A percentile compares a stretch with the other conserved stretches of the same genome.
Evolutionary conservation across 2,797 vertebrate species (phyloP).

Genomic region (Streptopelia turtur): DNA sequence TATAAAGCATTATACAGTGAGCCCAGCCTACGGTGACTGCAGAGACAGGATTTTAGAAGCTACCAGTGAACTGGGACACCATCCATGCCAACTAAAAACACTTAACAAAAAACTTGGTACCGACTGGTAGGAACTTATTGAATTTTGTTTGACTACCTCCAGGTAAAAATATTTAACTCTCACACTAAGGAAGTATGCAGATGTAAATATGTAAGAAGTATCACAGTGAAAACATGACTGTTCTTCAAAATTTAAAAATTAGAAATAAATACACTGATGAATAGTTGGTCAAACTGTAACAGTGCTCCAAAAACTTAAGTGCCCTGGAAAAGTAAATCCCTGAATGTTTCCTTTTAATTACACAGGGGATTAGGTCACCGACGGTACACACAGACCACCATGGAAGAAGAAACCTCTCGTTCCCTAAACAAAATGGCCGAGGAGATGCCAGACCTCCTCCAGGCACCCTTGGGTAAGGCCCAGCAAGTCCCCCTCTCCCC

Average conservation of each 20-base stretch:
- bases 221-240: accelerated
- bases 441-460: not conserved
- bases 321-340: not conserved
- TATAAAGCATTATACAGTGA: not conserved
- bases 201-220: accelerated
- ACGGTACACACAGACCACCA: accelerated
- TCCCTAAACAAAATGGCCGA: not conserved
- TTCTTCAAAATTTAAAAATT: no score
- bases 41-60: not conserved
- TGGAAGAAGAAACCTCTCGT: accelerated
- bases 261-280: accelerated
- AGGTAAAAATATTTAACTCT: not conserved
- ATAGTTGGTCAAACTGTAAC: accelerated
- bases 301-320: accelerated
- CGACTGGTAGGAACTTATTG: accelerated
- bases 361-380: accelerated
- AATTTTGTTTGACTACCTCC: no score
- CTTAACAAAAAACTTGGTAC: not conserved
- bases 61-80: not conserved
- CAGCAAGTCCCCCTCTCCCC: accelerated
- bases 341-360: accelerated
- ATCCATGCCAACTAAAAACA: accelerated
- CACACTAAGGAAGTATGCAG: not conserved
- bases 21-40: accelerated
- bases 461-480: accelerated